These are phyloP conservation scores for Dolichomitus sp. DNA, from an alignment of 2,888 invertebrate genomes.

Conservation along the genomic window DNA sequence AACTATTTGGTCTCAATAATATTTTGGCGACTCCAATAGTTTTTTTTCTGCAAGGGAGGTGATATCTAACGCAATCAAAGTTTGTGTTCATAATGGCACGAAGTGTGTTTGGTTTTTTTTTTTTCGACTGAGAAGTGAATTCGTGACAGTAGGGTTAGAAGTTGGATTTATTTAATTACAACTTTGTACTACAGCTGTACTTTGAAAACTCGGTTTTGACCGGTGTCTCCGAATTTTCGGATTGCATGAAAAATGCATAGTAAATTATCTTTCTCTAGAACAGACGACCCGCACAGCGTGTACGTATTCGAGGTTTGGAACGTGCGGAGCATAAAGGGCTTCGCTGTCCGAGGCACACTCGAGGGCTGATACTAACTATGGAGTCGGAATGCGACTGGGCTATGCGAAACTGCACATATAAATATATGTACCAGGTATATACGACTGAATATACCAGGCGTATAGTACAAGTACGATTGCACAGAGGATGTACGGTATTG, in stretches of 20 bases:
- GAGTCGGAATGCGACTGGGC: neutral
- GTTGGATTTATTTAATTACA: constrained; percentile 32
- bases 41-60: no score
- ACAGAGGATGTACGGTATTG: constrained; percentile 70
- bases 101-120: neutral
- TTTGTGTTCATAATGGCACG: no score
- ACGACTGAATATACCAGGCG: neutral
- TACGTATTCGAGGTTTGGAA: constrained; percentile 42
- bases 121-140: neutral
- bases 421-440: constrained; percentile 14
- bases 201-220: neutral
- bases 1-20: no score
- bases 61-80: no score
- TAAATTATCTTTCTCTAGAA: constrained; percentile 42
- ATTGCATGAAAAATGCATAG: constrained; percentile 56
- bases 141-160: constrained; percentile 1
- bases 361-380: constrained; percentile 52
- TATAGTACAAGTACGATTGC: constrained; percentile 42
- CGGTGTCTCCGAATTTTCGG: constrained; percentile 33
- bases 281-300: constrained; percentile 40
- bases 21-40: no score
- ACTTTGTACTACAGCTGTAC: constrained; percentile 7
- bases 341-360: constrained; percentile 62
- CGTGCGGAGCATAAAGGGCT: constrained; percentile 59
- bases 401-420: constrained; percentile 24